Conservation (phyloP, 2,888 invertebrate genomes). For the Drosophila barbarae region DNA sequence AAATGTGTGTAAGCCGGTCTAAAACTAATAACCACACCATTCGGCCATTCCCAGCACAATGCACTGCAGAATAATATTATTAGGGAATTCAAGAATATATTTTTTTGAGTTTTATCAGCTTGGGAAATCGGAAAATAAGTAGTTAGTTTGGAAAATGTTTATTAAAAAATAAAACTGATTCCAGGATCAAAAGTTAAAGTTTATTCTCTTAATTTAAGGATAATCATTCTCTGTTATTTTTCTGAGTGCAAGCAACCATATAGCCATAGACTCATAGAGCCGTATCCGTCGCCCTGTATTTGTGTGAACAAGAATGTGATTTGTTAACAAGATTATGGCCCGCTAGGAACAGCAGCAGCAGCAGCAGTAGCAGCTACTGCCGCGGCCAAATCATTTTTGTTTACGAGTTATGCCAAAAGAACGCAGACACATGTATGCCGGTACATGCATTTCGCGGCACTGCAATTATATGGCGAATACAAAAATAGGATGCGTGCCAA, state of each 20-base stretch:
- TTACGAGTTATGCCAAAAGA: conserved; percentile 37
- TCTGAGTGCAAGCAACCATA: conserved; percentile 2
- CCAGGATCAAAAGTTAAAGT: too few relatives aligned
- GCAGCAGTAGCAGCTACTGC: conserved; percentile 8
- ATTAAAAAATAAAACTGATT: background rate
- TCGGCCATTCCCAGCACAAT: conserved; percentile 10
- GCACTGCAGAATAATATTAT: conserved; percentile 1
- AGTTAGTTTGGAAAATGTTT: background rate
- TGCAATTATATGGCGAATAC: conserved; percentile 40
- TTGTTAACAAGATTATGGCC: conserved; percentile 79
- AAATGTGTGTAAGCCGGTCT: conserved; percentile 40
- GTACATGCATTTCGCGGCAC: conserved; percentile 19
- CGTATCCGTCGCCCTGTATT: conserved; percentile 54
- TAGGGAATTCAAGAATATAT: background rate
- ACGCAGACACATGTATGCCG: conserved; percentile 20
- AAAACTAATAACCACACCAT: conserved; percentile 49
- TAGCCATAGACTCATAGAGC: conserved; percentile 15
- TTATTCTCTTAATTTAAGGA: background rate
- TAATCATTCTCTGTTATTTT: background rate
- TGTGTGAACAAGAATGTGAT: conserved; percentile 80
- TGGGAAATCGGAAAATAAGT: background rate
- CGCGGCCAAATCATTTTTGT: conserved; percentile 31
- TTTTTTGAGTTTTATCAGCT: background rate
- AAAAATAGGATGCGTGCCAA: conserved; percentile 61
- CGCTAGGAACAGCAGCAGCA: conserved; percentile 30